Percentiles rank a stretch among this genome's conserved stretches.
Conservation (phyloP, 2,888 invertebrate genomes). For the Himalopsyche kuldschensis region DNA sequence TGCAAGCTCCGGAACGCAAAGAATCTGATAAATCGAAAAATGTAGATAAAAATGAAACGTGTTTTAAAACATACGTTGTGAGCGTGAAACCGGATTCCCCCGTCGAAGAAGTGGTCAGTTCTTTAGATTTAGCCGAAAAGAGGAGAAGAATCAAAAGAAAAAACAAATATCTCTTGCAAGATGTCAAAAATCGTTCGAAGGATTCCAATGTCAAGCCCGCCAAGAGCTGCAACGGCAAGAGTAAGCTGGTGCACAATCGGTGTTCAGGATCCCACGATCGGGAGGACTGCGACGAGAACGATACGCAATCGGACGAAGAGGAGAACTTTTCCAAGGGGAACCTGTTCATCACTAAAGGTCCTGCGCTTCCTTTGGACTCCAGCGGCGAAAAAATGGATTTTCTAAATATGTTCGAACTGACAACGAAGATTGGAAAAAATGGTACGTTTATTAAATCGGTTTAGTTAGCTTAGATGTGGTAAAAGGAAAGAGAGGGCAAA, state of each 20-base stretch:
- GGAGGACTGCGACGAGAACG: conserved; percentile 52
- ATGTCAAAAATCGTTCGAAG: conserved; percentile 2
- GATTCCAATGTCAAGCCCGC: not conserved
- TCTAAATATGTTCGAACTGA: conserved; percentile 64
- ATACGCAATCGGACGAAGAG: conserved; percentile 58
- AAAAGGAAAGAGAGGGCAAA: no score
- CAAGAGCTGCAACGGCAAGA: conserved; percentile 37
- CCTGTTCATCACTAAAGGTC: conserved; percentile 58
- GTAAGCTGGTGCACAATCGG: conserved; percentile 46
- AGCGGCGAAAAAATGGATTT: conserved; percentile 62
- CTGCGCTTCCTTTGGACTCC: conserved; percentile 55
- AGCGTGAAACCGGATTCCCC: not conserved
- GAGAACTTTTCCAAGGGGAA: conserved; percentile 57
- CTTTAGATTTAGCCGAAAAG: conserved; percentile 60
- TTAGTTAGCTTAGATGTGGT: no score
- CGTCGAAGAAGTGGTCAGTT: conserved; percentile 49
- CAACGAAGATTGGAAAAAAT: conserved; percentile 62
- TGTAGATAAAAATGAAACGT: conserved; percentile 42
- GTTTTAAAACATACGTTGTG: not conserved
- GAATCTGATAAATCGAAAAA: not conserved
- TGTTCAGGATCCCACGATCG: conserved; percentile 47
- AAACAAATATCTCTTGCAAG: conserved; percentile 15
- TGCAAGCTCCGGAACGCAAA: not conserved
- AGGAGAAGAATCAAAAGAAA: conserved; percentile 52
- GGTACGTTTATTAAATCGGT: conserved; percentile 51